These are phyloP conservation scores for Gasterosteus aculeatus DNA, from an alignment of 2,113 vertebrate species.

Conservation along the genomic window DNA sequence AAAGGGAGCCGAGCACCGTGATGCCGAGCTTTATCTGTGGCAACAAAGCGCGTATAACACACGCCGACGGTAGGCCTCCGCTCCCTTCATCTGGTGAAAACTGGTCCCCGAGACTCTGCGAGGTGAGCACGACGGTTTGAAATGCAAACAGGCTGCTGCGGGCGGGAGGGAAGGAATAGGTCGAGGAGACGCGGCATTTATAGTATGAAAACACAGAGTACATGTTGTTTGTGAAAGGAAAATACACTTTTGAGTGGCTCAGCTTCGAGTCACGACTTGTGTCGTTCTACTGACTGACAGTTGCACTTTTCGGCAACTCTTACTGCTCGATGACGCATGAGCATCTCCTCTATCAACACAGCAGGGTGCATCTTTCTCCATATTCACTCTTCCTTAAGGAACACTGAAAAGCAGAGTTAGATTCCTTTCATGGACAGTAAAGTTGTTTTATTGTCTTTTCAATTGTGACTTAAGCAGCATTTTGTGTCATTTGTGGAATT, in stretches of 20 bases:
- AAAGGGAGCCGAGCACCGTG: neutral
- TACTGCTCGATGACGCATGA: neutral
- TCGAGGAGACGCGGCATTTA: slow-evolving; percentile 4
- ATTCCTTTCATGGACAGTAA: neutral
- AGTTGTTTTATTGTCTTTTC: neutral
- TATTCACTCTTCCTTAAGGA: neutral
- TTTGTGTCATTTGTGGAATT: neutral
- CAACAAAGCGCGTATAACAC: neutral
- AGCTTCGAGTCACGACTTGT: slow-evolving; percentile 5
- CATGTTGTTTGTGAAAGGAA: neutral
- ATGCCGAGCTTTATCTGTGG: slow-evolving; percentile 29
- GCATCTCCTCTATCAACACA: neutral
- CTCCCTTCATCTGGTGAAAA: slow-evolving; percentile 8
- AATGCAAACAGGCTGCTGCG: slow-evolving; percentile 22
- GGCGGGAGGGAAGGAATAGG: slow-evolving; percentile 10
- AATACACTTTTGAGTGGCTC: slow-evolving; percentile 2
- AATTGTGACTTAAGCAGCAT: neutral
- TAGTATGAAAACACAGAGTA: neutral
- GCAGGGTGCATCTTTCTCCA: neutral
- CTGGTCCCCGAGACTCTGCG: neutral
- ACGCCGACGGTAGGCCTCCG: neutral
- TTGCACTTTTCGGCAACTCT: neutral
- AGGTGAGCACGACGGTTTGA: slow-evolving; percentile 35
- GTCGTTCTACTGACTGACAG: slow-evolving; percentile 3
- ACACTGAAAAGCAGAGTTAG: neutral